Conservation (phyloP, 2,113 vertebrate species). For the Motacilla alba region DNA sequence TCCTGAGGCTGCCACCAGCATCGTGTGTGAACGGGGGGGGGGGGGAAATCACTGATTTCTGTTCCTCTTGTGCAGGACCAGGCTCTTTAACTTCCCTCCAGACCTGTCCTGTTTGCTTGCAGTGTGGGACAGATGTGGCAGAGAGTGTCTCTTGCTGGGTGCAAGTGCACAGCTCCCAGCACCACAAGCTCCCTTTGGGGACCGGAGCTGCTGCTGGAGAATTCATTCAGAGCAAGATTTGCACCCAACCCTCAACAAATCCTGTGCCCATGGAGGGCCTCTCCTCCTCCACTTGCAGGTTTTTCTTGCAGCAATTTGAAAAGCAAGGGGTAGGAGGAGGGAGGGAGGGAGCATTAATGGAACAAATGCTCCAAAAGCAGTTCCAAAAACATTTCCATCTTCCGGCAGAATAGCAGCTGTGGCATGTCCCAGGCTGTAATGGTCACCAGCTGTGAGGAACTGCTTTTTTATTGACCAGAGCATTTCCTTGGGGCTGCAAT, state of each 20-base stretch:
- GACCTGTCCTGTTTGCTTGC: not conserved
- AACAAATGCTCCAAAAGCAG: conserved; percentile 9
- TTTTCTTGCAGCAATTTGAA: not conserved
- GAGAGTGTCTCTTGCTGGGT: accelerated
- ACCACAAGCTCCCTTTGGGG: accelerated
- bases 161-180: not conserved
- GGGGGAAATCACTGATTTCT: not conserved
- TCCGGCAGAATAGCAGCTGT: conserved; percentile 43
- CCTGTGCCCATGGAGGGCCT: not conserved
- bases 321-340: not conserved
- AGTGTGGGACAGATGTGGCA: accelerated
- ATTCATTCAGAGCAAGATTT: not conserved
- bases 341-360: not conserved
- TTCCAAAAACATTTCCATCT: conserved; percentile 52
- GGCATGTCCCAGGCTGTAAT: conserved; percentile 27
- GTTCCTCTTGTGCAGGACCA: not conserved
- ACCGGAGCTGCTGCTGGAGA: accelerated
- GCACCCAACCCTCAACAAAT: not conserved
- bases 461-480: conserved; percentile 29
- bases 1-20: not conserved
- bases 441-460: conserved; percentile 55
- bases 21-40: not conserved
- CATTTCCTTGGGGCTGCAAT: conserved; percentile 5
- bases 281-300: not conserved
- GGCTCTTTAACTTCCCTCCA: not conserved